Evolutionary conservation across 2,888 invertebrate genomes (phyloP).

Genomic region (Amphipoea oculea): DNA sequence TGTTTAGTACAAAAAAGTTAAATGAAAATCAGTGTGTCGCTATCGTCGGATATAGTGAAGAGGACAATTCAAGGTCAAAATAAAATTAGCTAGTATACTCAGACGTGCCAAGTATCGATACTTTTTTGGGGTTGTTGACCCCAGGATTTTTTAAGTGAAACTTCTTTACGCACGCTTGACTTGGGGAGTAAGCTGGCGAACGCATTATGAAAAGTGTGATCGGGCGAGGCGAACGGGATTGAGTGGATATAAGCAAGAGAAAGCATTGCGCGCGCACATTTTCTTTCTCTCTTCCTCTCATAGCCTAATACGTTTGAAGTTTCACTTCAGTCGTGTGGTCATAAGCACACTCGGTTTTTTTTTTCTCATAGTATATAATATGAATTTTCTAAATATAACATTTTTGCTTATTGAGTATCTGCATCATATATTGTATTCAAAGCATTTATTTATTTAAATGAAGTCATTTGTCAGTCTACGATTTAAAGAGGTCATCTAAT

Average conservation of each 20-base stretch:
- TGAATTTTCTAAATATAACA: not conserved
- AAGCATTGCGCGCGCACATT: too few species aligned
- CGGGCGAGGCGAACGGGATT: too few species aligned
- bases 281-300: too few species aligned
- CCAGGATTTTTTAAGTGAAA: too few species aligned
- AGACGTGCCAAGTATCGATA: not conserved
- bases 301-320: too few species aligned
- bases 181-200: too few species aligned
- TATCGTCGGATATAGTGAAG: not conserved
- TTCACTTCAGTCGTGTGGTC: too few species aligned
- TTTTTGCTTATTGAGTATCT: not conserved
- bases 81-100: not conserved
- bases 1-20: not conserved
- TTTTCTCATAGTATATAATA: not conserved
- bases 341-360: too few species aligned
- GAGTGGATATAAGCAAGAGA: too few species aligned
- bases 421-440: not conserved
- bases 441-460: not conserved
- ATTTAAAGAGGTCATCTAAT: not conserved
- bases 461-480: conserved; percentile 8
- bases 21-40: not conserved
- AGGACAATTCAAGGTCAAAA: not conserved
- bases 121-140: too few species aligned
- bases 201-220: too few species aligned
- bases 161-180: too few species aligned